Percentiles rank a stretch among this genome's conserved stretches.
phyloP scores from a whole-genome alignment of 2,888 invertebrate species.

The Folsomia manolachei region DNA sequence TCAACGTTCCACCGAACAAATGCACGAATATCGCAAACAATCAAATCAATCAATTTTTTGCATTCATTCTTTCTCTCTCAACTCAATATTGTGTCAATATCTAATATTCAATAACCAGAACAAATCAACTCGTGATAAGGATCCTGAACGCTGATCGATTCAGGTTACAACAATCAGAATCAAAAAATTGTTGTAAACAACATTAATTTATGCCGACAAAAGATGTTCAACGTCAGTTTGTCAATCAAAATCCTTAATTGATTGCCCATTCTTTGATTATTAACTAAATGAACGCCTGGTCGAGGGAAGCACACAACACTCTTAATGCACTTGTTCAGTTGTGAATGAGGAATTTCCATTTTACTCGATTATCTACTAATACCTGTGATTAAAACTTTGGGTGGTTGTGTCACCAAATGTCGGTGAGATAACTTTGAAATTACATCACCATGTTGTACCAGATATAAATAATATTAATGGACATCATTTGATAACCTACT shows the following conservation, averaged over 20 bases:
- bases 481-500: constrained; percentile 10
- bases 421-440: background rate
- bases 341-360: background rate
- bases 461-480: background rate
- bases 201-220: constrained; percentile 37
- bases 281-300: too few species aligned
- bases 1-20: background rate
- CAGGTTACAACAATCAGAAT: constrained; percentile 8
- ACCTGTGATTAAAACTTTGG: background rate
- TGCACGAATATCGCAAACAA: background rate
- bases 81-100: background rate
- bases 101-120: background rate
- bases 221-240: constrained; percentile 29
- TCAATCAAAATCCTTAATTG: constrained; percentile 18
- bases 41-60: background rate
- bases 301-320: too few species aligned
- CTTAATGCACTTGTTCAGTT: too few species aligned
- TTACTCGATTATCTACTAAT: background rate
- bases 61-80: too few species aligned
- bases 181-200: constrained; percentile 9
- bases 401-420: background rate
- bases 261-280: constrained; percentile 10
- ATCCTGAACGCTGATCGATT: background rate
- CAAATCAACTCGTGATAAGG: constrained; percentile 10
- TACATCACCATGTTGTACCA: too few species aligned